Evolutionary conservation across 2,113 vertebrate genomes (phyloP).

Genomic region (Romanogobio albipinnatus): DNA sequence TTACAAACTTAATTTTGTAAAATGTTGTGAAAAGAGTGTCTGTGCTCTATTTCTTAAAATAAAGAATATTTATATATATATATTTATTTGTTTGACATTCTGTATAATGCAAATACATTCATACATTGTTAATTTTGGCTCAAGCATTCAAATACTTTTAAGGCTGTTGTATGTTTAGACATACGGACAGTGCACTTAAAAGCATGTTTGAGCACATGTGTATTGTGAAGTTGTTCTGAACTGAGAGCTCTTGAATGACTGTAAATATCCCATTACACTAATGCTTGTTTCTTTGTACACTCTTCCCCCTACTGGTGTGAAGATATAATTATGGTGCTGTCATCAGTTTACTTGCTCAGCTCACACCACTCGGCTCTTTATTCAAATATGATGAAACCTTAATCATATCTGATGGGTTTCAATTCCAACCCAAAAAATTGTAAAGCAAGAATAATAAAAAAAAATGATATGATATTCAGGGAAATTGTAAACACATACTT

Average conservation of each 20-base stretch:
- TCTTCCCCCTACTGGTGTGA: slow-evolving; percentile 80
- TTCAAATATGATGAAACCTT: not conserved
- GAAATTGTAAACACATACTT: not conserved
- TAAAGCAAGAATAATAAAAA: not conserved
- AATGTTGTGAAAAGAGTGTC: not conserved
- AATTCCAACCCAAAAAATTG: not conserved
- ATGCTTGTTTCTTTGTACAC: slow-evolving; percentile 73
- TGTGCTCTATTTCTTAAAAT: not conserved
- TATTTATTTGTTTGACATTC: not conserved
- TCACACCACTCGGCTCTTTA: not conserved
- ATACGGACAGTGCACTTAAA: slow-evolving; percentile 5
- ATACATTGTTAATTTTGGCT: not conserved
- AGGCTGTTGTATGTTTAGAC: not conserved
- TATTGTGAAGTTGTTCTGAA: slow-evolving; percentile 31
- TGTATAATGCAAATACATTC: not conserved
- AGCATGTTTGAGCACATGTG: slow-evolving; percentile 17
- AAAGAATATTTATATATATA: too few species aligned
- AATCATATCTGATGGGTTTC: not conserved
- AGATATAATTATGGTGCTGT: slow-evolving; percentile 62
- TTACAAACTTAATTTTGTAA: too few species aligned
- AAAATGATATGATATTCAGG: not conserved
- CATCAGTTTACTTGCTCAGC: slow-evolving; percentile 61
- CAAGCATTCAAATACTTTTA: not conserved
- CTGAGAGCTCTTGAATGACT: slow-evolving; percentile 44
- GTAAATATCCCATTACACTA: slow-evolving; percentile 60